Percentiles rank a stretch among this genome's conserved stretches.
Evolutionary conservation across 2,797 vertebrate genomes (phyloP).

Genomic region (Meriones psammophilus): DNA sequence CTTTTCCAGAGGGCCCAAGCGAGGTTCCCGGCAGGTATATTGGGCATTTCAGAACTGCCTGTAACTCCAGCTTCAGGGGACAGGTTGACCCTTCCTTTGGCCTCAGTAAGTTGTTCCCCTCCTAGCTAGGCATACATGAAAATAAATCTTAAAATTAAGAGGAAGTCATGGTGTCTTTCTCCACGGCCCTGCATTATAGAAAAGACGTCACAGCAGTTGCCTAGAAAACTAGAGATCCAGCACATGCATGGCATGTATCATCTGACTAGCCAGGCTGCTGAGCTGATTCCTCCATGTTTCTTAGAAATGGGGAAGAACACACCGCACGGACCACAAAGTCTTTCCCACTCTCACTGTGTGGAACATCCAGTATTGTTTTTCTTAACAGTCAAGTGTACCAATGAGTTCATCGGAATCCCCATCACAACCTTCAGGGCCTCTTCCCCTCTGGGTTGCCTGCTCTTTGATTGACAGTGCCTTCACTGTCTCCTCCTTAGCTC

Average conservation of each 20-base stretch:
- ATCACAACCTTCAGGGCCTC: neutral
- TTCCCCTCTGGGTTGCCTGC: no score
- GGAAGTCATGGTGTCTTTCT: neutral
- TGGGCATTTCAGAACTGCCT: neutral
- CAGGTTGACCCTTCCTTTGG: neutral
- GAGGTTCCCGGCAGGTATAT: no score
- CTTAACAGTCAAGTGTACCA: neutral
- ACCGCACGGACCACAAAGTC: neutral
- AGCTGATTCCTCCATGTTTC: constrained; percentile 9
- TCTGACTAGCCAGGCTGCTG: neutral
- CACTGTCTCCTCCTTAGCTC: neutral
- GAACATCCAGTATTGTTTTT: neutral
- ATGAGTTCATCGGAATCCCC: neutral
- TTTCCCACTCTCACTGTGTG: neutral
- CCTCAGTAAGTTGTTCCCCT: neutral
- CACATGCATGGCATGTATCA: neutral
- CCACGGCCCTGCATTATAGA: neutral
- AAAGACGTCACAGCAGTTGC: neutral
- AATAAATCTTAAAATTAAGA: neutral
- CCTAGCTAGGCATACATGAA: neutral
- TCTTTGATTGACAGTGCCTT: neutral
- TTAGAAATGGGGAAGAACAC: constrained; percentile 18
- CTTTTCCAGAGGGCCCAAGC: neutral
- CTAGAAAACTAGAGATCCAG: neutral
- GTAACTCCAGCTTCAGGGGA: neutral